These are phyloP conservation scores for Carpatolechia fugitivella DNA, from an alignment of 2,888 invertebrate species.

Conservation along the genomic window DNA sequence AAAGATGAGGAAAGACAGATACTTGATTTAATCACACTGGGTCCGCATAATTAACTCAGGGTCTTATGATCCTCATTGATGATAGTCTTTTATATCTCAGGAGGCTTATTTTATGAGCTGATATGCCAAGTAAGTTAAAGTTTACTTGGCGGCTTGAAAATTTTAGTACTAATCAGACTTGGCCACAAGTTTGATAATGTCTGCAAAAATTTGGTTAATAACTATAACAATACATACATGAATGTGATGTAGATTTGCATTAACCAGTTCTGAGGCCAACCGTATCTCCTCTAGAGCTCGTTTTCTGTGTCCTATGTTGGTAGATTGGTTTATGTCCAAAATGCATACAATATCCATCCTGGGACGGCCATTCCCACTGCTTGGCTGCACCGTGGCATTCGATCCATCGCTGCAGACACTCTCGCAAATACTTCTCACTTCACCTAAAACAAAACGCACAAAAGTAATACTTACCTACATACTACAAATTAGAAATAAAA, in stretches of 20 bases:
- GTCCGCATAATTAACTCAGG: too few species aligned
- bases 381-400: constrained; percentile 69
- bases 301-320: constrained; percentile 86
- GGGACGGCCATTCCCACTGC: constrained; percentile 70
- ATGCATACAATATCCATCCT: constrained; percentile 95
- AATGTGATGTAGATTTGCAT: constrained; percentile 90
- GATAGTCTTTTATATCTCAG: too few species aligned
- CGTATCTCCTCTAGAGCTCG: constrained; percentile 91
- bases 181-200: too few species aligned
- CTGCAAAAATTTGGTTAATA: too few species aligned
- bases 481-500: too few species aligned
- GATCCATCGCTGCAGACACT: constrained; percentile 77
- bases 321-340: constrained; percentile 86
- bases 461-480: not conserved
- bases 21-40: too few species aligned
- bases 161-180: too few species aligned
- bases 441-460: constrained; percentile 44
- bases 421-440: constrained; percentile 75
- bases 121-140: too few species aligned
- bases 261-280: constrained; percentile 87
- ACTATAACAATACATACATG: constrained; percentile 83
- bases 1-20: too few species aligned
- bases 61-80: too few species aligned
- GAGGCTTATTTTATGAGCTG: too few species aligned
- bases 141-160: too few species aligned